Percentiles rank a stretch among this genome's conserved stretches.
Conservation (phyloP, 2,797 vertebrate genomes). For the Harpagifer antarcticus region DNA sequence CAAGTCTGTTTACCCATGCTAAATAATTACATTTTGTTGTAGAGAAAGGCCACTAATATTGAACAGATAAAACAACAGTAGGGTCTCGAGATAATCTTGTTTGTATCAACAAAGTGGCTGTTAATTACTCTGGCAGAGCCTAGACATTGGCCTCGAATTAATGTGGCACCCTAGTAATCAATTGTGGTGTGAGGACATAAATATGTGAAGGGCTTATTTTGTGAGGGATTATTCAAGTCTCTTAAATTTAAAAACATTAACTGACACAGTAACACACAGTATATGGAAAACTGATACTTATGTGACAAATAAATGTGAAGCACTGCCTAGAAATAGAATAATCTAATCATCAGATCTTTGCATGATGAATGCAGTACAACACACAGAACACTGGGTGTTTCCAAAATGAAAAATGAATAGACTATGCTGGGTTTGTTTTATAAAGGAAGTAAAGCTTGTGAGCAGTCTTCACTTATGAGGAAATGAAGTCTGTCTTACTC, state of each 20-base stretch:
- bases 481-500: not conserved
- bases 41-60: constrained; percentile 11
- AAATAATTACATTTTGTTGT: constrained; percentile 37
- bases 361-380: not conserved
- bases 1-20: constrained; percentile 24
- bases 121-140: constrained; percentile 26
- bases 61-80: constrained; percentile 32
- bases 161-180: constrained; percentile 9
- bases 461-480: not conserved
- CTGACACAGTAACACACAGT: not conserved
- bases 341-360: not conserved
- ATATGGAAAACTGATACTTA: not conserved
- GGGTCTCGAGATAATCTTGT: constrained; percentile 12
- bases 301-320: not conserved
- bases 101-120: constrained; percentile 16
- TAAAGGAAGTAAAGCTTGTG: not conserved
- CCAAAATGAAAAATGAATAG: constrained; percentile 13
- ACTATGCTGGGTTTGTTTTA: not conserved
- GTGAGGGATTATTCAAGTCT: not conserved
- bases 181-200: not conserved
- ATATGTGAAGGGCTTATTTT: not conserved
- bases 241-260: not conserved
- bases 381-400: not conserved
- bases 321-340: not conserved
- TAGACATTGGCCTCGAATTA: constrained; percentile 17